phyloP scores from a whole-genome alignment of 2,888 invertebrate species.

The Synanthedon tipuliformis region DNA sequence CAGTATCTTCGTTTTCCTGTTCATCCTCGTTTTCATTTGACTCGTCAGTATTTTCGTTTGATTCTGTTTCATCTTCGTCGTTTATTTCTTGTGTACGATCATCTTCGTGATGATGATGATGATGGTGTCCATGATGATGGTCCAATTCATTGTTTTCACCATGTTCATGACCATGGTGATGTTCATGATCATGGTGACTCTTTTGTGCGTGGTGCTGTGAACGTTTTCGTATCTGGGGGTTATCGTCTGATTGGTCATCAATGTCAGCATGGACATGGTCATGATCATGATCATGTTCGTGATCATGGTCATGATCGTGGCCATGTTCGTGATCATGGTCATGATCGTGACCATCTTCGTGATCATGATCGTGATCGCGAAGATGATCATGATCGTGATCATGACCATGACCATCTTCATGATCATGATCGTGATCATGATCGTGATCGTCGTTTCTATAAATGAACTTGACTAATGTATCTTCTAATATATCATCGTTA shows the following conservation, averaged over 20 bases:
- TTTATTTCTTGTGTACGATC: constrained; percentile 8
- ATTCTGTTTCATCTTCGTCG: constrained; percentile 7
- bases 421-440: neutral
- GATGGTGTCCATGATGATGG: neutral
- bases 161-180: constrained; percentile 2
- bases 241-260: neutral
- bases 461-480: neutral
- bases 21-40: constrained; percentile 8
- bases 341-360: neutral
- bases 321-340: neutral
- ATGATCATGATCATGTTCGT: too few species aligned
- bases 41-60: constrained; percentile 1
- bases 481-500: neutral
- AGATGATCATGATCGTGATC: neutral
- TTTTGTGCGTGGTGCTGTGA: neutral
- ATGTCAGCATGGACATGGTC: constrained; percentile 1
- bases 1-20: constrained; percentile 9
- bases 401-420: neutral
- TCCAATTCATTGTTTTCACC: neutral
- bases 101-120: constrained; percentile 1
- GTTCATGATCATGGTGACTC: neutral
- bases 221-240: neutral
- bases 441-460: neutral
- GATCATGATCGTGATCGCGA: neutral
- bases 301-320: neutral